phyloP scores from a whole-genome alignment of 2,797 vertebrate genomes.

The Todus mexicanus region DNA sequence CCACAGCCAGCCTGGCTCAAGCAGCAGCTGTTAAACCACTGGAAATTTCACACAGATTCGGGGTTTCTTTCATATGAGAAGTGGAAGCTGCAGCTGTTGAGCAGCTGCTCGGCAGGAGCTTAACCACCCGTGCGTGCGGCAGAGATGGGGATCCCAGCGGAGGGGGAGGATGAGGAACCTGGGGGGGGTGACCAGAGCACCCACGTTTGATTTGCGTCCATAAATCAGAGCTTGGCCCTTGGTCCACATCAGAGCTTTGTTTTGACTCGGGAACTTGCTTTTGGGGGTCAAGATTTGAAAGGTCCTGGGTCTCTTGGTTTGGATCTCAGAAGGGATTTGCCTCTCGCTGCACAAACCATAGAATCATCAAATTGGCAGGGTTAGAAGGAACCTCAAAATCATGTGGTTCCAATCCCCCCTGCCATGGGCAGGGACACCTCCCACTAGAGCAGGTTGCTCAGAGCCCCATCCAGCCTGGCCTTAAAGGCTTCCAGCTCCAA shows the following conservation, averaged over 20 bases:
- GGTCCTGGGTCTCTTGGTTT: neutral
- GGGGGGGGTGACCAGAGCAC: neutral
- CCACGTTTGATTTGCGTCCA: rapidly evolving
- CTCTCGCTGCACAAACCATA: neutral
- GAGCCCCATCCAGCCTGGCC: no score
- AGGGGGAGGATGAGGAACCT: neutral
- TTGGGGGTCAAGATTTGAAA: neutral
- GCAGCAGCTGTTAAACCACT: conserved; percentile 61
- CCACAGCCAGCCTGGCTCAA: conserved; percentile 60
- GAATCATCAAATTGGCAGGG: no score
- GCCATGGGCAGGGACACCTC: no score
- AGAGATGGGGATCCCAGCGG: neutral
- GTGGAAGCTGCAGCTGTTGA: conserved; percentile 51
- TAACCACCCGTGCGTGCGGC: neutral
- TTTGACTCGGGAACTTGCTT: rapidly evolving
- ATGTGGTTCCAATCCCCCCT: no score
- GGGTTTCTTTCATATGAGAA: conserved; percentile 35
- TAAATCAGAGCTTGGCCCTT: neutral
- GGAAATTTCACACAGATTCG: conserved; percentile 66
- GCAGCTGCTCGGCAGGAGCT: conserved; percentile 10
- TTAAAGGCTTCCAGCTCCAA: no score
- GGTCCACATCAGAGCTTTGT: neutral
- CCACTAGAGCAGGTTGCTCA: no score
- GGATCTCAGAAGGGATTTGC: neutral
- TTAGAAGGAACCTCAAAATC: no score